Percentiles rank a stretch among this genome's conserved stretches.
phyloP scores from a whole-genome alignment of 2,113 vertebrate genomes.

The Burhinus oedicnemus region DNA sequence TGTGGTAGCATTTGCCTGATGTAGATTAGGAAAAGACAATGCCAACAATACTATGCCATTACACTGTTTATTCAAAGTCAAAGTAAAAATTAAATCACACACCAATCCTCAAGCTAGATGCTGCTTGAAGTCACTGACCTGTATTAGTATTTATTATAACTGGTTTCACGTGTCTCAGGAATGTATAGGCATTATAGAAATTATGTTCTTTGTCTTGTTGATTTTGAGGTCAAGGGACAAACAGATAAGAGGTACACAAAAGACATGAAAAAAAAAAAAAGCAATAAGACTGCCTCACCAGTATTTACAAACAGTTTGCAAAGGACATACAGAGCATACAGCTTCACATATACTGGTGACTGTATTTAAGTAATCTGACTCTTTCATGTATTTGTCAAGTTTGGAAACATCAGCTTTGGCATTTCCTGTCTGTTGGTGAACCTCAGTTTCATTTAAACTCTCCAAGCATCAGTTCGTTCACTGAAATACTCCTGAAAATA shows the following conservation, averaged over 20 bases:
- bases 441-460: background rate
- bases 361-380: background rate
- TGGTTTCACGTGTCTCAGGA: background rate
- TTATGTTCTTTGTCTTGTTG: background rate
- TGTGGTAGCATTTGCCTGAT: background rate
- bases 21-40: background rate
- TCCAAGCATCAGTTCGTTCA: background rate
- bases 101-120: background rate
- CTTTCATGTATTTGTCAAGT: background rate
- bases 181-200: background rate
- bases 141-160: background rate
- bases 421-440: background rate
- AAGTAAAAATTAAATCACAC: slow-evolving; percentile 8
- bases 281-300: accelerated
- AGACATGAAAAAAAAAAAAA: background rate
- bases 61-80: background rate
- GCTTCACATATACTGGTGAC: background rate
- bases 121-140: background rate
- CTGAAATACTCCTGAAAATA: background rate
- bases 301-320: background rate
- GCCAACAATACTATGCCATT: background rate
- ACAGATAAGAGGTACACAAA: background rate
- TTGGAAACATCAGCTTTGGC: background rate
- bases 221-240: background rate
- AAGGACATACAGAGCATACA: background rate